phyloP scores from a whole-genome alignment of 2,797 vertebrate genomes.

The Octomys mimax region DNA sequence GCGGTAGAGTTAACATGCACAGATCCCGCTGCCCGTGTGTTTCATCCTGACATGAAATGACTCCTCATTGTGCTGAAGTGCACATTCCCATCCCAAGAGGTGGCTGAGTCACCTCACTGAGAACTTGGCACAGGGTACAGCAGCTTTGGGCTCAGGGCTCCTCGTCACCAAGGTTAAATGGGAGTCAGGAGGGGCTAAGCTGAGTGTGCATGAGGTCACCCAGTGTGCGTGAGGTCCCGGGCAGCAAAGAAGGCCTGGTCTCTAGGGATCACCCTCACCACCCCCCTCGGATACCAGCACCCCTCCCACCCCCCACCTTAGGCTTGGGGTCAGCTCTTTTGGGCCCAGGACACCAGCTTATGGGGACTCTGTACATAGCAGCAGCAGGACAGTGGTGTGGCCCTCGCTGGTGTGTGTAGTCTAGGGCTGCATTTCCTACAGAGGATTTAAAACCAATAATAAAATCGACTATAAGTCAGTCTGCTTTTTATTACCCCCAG shows the following conservation, averaged over 20 bases:
- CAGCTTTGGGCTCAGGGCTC: background rate
- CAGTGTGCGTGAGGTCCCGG: rapidly evolving
- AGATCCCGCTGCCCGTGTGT: background rate
- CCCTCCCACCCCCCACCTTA: background rate
- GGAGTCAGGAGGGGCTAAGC: background rate
- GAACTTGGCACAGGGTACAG: background rate
- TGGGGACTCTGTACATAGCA: background rate
- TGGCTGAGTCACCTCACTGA: conserved; percentile 54
- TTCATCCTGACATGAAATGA: background rate
- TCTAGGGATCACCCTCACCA: background rate
- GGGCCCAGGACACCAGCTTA: background rate
- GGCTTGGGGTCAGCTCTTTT: background rate
- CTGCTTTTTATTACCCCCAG: conserved; percentile 73
- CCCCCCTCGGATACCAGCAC: no score
- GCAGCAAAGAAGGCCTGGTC: background rate
- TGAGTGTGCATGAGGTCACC: no score
- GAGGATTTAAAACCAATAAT: conserved; percentile 77
- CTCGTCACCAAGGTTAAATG: background rate
- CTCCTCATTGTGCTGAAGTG: conserved; percentile 33
- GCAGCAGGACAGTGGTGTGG: rapidly evolving
- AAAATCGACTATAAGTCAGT: conserved; percentile 73
- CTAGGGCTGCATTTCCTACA: background rate
- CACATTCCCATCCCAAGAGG: background rate
- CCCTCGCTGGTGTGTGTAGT: background rate
- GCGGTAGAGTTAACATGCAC: background rate